A percentile compares a stretch with the other conserved stretches of the same genome.
Conservation (phyloP, 2,113 vertebrate species). For the Deroptyus accipitrinus region DNA sequence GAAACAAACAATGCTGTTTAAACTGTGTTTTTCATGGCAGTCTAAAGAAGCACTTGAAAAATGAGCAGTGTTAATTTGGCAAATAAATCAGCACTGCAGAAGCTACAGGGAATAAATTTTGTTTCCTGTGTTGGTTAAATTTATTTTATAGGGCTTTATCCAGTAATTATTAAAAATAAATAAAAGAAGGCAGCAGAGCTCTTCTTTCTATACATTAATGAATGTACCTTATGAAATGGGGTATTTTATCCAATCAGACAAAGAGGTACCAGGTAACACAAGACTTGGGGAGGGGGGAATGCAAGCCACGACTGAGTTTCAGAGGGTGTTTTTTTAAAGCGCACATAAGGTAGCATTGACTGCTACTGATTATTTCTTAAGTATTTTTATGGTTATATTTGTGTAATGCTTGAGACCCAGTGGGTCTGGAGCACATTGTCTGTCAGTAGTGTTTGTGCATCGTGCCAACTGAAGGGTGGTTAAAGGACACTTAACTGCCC, state of each 20-base stretch:
- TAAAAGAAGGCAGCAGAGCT: background rate
- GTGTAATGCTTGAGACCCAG: background rate
- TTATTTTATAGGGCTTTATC: background rate
- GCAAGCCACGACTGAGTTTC: background rate
- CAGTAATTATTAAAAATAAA: background rate
- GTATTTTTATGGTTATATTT: background rate
- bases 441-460: background rate
- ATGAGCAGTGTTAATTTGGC: background rate
- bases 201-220: background rate
- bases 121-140: background rate
- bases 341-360: background rate
- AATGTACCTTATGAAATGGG: background rate
- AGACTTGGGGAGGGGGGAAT: background rate
- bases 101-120: background rate
- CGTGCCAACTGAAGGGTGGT: accelerated
- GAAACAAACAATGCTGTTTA: background rate
- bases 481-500: background rate
- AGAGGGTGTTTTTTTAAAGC: background rate
- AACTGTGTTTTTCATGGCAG: background rate
- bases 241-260: background rate
- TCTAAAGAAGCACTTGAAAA: constrained; percentile 5
- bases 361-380: background rate
- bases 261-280: background rate
- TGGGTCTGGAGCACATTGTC: background rate
- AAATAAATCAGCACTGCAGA: background rate